phyloP scores from a whole-genome alignment of 2,113 vertebrate species.

The Tetrax tetrax region DNA sequence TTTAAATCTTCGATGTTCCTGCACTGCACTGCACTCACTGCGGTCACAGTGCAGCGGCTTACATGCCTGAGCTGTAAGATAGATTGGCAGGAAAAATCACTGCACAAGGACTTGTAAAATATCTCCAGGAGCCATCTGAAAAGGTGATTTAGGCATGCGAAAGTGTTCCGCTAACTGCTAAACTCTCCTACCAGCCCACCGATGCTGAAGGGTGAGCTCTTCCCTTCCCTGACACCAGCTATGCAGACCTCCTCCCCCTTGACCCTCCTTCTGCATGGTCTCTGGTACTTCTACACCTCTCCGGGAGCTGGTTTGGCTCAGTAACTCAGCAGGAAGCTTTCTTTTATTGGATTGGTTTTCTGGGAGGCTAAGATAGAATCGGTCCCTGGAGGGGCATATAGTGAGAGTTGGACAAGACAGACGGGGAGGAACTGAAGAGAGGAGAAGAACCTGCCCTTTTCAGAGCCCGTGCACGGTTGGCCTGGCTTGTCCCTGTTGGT shows the following conservation, averaged over 20 bases:
- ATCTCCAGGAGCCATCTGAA: not conserved
- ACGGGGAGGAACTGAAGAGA: not conserved
- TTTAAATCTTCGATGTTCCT: not conserved
- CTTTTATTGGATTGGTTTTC: not conserved
- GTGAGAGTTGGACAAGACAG: not conserved
- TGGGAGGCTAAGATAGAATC: not conserved
- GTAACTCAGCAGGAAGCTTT: not conserved
- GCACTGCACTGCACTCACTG: rapidly evolving
- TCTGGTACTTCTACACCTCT: not conserved
- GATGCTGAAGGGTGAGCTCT: not conserved
- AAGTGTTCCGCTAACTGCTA: not conserved
- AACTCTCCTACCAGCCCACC: not conserved
- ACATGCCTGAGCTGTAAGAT: not conserved
- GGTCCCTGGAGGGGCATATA: too few species aligned
- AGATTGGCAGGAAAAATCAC: not conserved
- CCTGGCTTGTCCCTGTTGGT: not conserved
- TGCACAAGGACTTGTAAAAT: not conserved
- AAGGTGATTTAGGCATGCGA: not conserved
- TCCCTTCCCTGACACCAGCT: not conserved
- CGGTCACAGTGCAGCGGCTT: not conserved
- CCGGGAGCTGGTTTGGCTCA: not conserved
- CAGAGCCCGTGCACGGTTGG: too few species aligned
- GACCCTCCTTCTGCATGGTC: not conserved
- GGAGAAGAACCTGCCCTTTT: not conserved
- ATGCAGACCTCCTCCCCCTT: not conserved